These are phyloP conservation scores for Metalampra italica DNA, from an alignment of 2,888 invertebrate species.

Conservation along the genomic window DNA sequence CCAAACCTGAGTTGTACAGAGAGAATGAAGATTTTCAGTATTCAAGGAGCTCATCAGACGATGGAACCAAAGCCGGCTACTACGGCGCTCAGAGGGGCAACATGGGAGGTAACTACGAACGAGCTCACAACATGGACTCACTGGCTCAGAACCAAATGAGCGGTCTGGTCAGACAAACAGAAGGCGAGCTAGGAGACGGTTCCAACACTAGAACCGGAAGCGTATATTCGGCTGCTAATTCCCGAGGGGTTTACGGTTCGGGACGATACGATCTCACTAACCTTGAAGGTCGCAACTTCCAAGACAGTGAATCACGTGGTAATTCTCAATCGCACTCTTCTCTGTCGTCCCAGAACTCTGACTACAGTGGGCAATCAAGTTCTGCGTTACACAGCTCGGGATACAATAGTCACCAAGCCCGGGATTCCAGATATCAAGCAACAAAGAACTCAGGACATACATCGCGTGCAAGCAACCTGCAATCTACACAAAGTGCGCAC, in stretches of 20 bases:
- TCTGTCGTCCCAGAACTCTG: constrained; percentile 1
- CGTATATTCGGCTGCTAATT: constrained; percentile 63
- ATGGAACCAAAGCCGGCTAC: constrained; percentile 62
- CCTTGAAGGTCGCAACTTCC: constrained; percentile 61
- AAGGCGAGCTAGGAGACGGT: constrained; percentile 65
- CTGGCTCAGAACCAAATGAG: constrained; percentile 71
- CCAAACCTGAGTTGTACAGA: constrained; percentile 61
- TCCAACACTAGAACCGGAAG: constrained; percentile 53
- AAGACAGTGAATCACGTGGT: constrained; percentile 38
- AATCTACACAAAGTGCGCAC: constrained; percentile 31
- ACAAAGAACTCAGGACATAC: constrained; percentile 14
- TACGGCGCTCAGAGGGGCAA: constrained; percentile 74
- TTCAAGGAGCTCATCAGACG: constrained; percentile 69
- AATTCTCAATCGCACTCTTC: constrained; percentile 25
- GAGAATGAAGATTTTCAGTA: constrained; percentile 73
- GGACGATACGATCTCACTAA: constrained; percentile 56
- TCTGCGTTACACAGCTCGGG: background rate
- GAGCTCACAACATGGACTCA: constrained; percentile 69
- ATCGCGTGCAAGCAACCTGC: constrained; percentile 33
- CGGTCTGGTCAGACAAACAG: constrained; percentile 56
- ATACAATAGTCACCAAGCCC: background rate
- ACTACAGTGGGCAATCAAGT: background rate
- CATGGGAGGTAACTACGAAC: constrained; percentile 72
- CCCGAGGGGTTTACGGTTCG: constrained; percentile 62
- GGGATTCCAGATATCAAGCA: constrained; percentile 5